Evolutionary conservation across 2,888 invertebrate species (phyloP).

Genomic region (Cremastinae sp.): DNA sequence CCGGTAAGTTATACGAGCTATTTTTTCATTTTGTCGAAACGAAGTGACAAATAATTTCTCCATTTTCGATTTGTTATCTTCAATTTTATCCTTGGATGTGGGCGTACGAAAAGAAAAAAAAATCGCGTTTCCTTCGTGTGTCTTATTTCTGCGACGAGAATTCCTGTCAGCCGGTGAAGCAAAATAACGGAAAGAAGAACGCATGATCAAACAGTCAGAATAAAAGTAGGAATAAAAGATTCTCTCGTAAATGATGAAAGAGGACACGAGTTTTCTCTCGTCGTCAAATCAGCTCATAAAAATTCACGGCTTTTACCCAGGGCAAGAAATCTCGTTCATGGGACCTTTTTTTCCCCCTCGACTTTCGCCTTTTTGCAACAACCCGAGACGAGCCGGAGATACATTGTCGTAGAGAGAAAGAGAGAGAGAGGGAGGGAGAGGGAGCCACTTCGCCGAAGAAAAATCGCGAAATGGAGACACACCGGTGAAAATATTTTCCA

Average conservation of each 20-base stretch:
- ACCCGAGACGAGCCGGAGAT: too few species aligned
- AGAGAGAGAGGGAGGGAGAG: conserved; percentile 23
- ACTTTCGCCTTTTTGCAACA: conserved; percentile 28
- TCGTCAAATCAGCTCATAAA: conserved; percentile 63
- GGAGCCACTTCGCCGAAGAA: conserved; percentile 34
- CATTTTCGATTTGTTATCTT: too few species aligned
- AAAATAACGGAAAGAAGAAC: too few species aligned
- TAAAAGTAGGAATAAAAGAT: conserved; percentile 30
- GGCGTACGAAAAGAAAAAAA: too few species aligned
- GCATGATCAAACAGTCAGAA: conserved; percentile 6
- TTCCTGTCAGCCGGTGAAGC: too few species aligned
- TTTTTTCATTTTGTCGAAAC: not conserved
- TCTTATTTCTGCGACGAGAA: too few species aligned
- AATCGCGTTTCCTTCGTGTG: too few species aligned
- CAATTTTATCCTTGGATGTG: too few species aligned
- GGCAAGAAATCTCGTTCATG: conserved; percentile 27
- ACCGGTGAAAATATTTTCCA: conserved; percentile 32
- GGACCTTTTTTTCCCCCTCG: conserved; percentile 29
- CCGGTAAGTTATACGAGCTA: conserved; percentile 65
- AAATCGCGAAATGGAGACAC: conserved; percentile 42
- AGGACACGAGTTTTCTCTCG: conserved; percentile 23
- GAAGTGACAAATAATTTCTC: not conserved
- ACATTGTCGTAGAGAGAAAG: too few species aligned
- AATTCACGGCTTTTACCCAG: conserved; percentile 62
- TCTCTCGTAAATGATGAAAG: conserved; percentile 12